Conservation (phyloP, 1,140 invertebrate species). For the Brachionus sp. region DNA sequence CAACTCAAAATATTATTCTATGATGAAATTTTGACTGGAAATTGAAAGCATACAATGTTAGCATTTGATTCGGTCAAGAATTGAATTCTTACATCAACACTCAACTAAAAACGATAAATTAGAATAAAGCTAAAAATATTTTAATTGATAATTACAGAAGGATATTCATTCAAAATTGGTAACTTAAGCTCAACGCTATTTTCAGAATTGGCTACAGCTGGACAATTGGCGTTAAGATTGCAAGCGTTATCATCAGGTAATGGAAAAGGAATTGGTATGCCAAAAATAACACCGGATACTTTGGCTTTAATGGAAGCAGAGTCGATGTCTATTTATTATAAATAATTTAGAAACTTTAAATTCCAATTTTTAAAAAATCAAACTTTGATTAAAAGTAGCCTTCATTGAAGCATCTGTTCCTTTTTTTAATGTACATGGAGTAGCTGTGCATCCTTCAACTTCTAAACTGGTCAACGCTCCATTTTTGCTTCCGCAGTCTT, state of each 20-base stretch:
- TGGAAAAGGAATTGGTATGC: constrained; percentile 40
- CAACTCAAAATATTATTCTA: background rate
- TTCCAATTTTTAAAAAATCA: background rate
- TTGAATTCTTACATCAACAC: constrained; percentile 31
- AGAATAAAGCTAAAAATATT: background rate
- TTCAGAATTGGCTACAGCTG: background rate
- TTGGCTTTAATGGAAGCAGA: background rate
- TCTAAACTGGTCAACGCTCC: background rate
- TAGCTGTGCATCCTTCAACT: background rate
- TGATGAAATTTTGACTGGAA: constrained; percentile 41
- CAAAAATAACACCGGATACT: background rate
- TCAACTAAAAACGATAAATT: background rate
- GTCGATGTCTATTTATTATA: background rate
- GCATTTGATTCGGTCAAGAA: background rate
- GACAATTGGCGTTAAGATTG: constrained; percentile 11
- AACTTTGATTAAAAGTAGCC: constrained; percentile 18
- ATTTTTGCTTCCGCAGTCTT: constrained; percentile 21
- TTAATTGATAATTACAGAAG: background rate
- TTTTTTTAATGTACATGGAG: constrained; percentile 33
- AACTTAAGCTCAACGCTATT: background rate
- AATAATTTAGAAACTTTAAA: background rate
- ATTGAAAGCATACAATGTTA: constrained; percentile 24
- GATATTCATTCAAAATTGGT: constrained; percentile 30
- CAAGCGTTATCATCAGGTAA: constrained; percentile 23
- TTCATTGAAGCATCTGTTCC: background rate